Conservation (phyloP, 2,797 vertebrate genomes). For the Myotis findleyi region DNA sequence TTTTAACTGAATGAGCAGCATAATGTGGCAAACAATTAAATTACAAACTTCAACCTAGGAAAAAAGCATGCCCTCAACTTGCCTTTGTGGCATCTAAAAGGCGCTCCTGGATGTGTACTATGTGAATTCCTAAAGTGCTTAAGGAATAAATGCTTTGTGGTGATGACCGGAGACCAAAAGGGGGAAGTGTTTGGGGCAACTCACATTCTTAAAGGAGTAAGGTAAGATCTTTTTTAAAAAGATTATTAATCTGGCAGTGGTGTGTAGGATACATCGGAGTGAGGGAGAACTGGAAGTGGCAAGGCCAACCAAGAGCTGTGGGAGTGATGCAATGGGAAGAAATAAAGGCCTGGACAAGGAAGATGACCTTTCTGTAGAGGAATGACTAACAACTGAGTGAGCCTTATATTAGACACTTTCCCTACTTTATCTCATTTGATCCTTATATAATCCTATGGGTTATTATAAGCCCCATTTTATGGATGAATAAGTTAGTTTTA, state of each 20-base stretch:
- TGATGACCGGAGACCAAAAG: background rate
- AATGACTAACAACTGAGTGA: background rate
- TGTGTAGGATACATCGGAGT: background rate
- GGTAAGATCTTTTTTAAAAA: background rate
- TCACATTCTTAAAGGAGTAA: constrained; percentile 19
- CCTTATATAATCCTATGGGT: background rate
- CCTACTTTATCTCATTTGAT: background rate
- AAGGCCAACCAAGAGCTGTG: background rate
- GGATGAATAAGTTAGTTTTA: constrained; percentile 8
- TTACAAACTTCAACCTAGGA: background rate
- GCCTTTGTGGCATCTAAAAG: background rate
- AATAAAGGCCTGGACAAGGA: background rate
- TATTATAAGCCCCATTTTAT: background rate
- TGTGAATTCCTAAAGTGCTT: background rate
- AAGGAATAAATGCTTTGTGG: constrained; percentile 15
- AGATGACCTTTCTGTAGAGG: background rate
- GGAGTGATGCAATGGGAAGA: background rate
- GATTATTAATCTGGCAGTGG: background rate
- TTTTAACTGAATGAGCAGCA: background rate
- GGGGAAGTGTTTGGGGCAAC: background rate
- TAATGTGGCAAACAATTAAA: background rate
- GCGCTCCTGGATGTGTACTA: background rate
- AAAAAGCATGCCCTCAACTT: background rate
- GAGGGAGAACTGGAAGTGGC: background rate
- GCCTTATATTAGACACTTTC: background rate